These are phyloP conservation scores for Ladona fulva DNA, from an alignment of 1,140 invertebrate genomes.

Conservation along the genomic window DNA sequence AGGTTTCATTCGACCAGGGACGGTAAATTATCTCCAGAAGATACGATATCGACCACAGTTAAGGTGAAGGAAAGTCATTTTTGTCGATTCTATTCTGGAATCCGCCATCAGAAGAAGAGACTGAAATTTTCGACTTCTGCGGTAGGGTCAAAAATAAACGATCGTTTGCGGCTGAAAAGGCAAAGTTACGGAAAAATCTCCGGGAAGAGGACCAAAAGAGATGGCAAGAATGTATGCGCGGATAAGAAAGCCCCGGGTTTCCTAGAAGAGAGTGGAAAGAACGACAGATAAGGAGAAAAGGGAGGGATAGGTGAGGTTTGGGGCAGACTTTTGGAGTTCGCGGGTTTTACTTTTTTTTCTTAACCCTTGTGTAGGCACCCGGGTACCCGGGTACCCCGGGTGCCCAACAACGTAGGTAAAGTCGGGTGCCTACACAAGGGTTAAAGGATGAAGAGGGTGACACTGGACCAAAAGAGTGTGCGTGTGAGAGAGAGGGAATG, in stretches of 20 bases:
- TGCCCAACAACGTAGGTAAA: too few species aligned
- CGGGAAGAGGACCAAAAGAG: background rate
- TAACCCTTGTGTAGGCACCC: too few species aligned
- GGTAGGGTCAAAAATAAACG: background rate
- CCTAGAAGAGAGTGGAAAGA: background rate
- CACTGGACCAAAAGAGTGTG: background rate
- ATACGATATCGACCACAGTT: too few species aligned
- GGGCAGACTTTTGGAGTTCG: too few species aligned
- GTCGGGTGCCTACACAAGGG: too few species aligned
- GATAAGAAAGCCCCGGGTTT: background rate
- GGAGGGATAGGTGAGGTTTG: background rate
- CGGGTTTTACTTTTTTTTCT: background rate
- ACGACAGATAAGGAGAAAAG: background rate
- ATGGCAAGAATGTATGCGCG: background rate
- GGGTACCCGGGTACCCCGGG: too few species aligned
- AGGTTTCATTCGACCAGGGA: too few species aligned
- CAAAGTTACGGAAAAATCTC: background rate
- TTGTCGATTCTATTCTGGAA: too few species aligned
- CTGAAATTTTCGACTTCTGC: background rate
- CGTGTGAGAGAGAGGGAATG: background rate
- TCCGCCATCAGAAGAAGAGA: background rate
- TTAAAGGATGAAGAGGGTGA: background rate
- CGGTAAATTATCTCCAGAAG: too few species aligned
- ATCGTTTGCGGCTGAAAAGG: background rate
- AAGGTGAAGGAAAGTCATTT: too few species aligned